phyloP scores from a whole-genome alignment of 2,888 invertebrate species.

The Limnephilus auricula region DNA sequence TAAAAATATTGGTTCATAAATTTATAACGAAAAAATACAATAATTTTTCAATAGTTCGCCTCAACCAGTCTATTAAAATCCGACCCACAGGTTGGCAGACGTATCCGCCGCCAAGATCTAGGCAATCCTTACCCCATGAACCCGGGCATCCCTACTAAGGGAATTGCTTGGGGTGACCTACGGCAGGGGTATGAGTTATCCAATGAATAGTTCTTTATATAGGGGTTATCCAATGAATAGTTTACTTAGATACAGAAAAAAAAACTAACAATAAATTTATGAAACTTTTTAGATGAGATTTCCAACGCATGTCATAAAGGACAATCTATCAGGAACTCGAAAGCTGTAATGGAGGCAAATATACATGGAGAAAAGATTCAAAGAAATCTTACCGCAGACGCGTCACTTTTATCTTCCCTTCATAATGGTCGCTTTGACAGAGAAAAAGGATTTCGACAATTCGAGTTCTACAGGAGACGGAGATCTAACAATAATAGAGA shows the following conservation, averaged over 20 bases:
- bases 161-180: no score
- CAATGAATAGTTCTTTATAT: no score
- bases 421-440: slow-evolving; percentile 13
- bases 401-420: slow-evolving; percentile 41
- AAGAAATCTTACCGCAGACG: not conserved
- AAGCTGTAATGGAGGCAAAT: not conserved
- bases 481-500: slow-evolving; percentile 45
- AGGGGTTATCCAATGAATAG: not conserved
- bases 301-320: not conserved
- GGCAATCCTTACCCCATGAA: no score
- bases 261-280: not conserved
- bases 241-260: not conserved
- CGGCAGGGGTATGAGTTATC: no score
- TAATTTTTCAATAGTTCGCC: no score
- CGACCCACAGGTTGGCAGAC: no score
- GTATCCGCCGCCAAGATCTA: no score
- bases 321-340: not conserved
- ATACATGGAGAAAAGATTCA: not conserved
- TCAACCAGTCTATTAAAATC: no score
- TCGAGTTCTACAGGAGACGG: slow-evolving; percentile 5
- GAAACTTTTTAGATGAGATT: not conserved
- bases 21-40: no score
- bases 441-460: slow-evolving; percentile 37
- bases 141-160: no score
- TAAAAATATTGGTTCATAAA: no score